Percentiles rank a stretch among this genome's conserved stretches.
Evolutionary conservation across 2,888 invertebrate species (phyloP).

Genomic region (Drosophila suboccidentalis): DNA sequence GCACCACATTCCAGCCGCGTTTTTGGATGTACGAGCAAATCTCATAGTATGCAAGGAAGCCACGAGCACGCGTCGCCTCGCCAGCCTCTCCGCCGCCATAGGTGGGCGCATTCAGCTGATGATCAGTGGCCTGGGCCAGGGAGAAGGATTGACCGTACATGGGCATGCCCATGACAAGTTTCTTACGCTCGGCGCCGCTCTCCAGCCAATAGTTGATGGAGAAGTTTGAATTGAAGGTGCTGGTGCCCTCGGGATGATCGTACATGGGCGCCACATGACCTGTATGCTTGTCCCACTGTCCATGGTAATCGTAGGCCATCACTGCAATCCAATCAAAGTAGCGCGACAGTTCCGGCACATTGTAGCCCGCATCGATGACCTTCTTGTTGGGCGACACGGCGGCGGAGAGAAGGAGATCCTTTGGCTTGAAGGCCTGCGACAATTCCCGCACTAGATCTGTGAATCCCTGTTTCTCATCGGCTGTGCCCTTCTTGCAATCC

Average conservation of each 20-base stretch:
- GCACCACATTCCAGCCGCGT: slow-evolving; percentile 91
- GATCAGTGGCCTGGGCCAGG: slow-evolving; percentile 88
- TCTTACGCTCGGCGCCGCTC: slow-evolving; percentile 91
- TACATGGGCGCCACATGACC: slow-evolving; percentile 97
- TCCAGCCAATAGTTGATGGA: slow-evolving; percentile 95
- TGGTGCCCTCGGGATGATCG: slow-evolving; percentile 89
- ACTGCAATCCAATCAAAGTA: slow-evolving; percentile 96
- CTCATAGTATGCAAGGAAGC: slow-evolving; percentile 95
- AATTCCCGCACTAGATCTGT: slow-evolving; percentile 91
- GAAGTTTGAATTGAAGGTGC: slow-evolving; percentile 93
- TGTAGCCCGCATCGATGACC: slow-evolving; percentile 94
- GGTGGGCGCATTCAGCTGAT: slow-evolving; percentile 91
- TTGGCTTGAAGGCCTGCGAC: slow-evolving; percentile 89
- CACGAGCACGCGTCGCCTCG: slow-evolving; percentile 94
- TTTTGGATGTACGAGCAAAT: slow-evolving; percentile 92
- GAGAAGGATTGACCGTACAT: slow-evolving; percentile 96
- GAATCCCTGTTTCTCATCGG: slow-evolving; percentile 93
- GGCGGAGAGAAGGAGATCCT: slow-evolving; percentile 91
- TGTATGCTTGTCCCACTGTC: slow-evolving; percentile 96
- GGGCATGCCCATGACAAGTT: slow-evolving; percentile 94
- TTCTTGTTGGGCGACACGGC: slow-evolving; percentile 94
- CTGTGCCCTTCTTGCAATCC: slow-evolving; percentile 93
- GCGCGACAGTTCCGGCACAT: slow-evolving; percentile 90
- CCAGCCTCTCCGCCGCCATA: slow-evolving; percentile 96
- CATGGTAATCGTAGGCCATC: slow-evolving; percentile 96